Percentiles rank a stretch among this genome's conserved stretches.
Evolutionary conservation across 1,140 invertebrate genomes (phyloP).

Genomic region (Xylocopa sonorina): DNA sequence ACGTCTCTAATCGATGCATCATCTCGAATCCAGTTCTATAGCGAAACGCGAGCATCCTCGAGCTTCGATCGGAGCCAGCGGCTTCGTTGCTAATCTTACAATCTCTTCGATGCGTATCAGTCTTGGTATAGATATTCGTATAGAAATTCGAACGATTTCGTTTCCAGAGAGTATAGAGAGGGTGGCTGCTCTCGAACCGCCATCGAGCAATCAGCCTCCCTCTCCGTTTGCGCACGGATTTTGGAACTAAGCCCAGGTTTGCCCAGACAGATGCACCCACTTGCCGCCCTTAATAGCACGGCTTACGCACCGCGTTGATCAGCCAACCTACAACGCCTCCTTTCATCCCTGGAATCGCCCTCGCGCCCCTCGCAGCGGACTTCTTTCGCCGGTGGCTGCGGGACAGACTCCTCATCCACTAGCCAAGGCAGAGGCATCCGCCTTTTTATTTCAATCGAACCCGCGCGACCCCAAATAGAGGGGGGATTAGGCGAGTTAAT

Average conservation of each 20-base stretch:
- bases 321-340: constrained; percentile 35
- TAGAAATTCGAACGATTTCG: constrained; percentile 29
- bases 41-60: background rate
- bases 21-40: constrained; percentile 25
- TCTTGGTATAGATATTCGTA: too few species aligned
- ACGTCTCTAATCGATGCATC: constrained; percentile 23
- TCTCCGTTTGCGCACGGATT: constrained; percentile 71
- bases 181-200: constrained; percentile 3
- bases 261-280: constrained; percentile 74
- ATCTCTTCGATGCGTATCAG: background rate
- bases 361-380: constrained; percentile 40
- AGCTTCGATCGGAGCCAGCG: background rate
- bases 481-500: constrained; percentile 62
- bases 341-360: constrained; percentile 48
- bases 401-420: constrained; percentile 38
- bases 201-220: constrained; percentile 56
- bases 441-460: constrained; percentile 61
- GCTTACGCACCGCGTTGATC: constrained; percentile 68
- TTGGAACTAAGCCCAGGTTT: constrained; percentile 74
- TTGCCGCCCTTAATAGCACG: constrained; percentile 71
- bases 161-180: background rate
- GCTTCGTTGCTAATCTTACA: constrained; percentile 19
- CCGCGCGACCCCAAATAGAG: constrained; percentile 27
- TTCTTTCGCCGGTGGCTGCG: constrained; percentile 40
- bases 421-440: constrained; percentile 12